Evolutionary conservation across 2,888 invertebrate species (phyloP).

Genomic region (Aspidiotus destructor): DNA sequence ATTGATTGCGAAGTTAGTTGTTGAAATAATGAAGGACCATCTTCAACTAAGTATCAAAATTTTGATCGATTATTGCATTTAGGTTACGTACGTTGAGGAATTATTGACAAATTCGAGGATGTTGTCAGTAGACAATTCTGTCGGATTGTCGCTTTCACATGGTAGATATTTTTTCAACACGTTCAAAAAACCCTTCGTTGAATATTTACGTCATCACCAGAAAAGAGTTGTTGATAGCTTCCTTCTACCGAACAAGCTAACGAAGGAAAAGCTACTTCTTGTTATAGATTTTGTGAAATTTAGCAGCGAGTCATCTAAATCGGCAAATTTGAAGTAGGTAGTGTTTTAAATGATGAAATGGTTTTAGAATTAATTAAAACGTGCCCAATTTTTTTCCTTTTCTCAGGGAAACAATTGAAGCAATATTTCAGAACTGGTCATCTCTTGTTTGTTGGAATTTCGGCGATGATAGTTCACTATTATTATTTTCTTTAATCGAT

Average conservation of each 20-base stretch:
- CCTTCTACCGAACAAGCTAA: background rate
- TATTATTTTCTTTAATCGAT: background rate
- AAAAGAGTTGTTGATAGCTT: no score
- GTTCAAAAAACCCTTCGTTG: background rate
- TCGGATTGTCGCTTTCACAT: background rate
- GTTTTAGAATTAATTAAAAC: background rate
- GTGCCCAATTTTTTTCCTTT: background rate
- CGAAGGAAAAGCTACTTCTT: background rate
- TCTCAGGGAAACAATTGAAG: background rate
- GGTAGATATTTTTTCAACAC: background rate
- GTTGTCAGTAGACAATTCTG: no score
- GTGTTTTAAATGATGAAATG: background rate
- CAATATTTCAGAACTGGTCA: background rate
- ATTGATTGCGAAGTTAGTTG: no score
- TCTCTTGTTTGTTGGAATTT: background rate
- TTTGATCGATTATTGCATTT: no score
- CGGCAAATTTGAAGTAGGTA: background rate
- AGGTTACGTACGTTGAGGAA: no score
- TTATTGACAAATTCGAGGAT: no score
- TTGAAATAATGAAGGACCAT: no score
- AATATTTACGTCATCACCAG: background rate
- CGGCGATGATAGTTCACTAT: background rate
- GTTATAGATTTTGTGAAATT: conserved; percentile 1
- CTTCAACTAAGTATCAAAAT: no score
- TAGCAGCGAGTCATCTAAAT: background rate